Base-by-base conservation (phyloP, 92 coral and sea anemone species). In the Porites lobata region DNA sequence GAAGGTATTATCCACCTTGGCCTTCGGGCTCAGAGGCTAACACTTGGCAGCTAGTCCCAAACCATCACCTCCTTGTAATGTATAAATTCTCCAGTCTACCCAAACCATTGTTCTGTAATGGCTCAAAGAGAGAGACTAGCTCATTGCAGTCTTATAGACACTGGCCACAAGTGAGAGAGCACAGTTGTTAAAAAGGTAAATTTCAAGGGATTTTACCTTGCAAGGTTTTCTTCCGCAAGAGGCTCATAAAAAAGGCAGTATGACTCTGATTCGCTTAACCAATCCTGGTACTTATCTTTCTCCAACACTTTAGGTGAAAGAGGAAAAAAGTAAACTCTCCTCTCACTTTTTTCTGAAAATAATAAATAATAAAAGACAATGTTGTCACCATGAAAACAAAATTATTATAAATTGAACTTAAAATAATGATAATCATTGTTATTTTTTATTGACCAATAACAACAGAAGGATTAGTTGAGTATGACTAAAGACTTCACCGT, bases 281-380 rank as follows among this genome's bases (percentile, higher is more conserved):
- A 72, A 14, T 47, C 71, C 8, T 57, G 69, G 71, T 24, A 3
- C 6, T 65, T 38, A 21, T 59, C 87, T 74, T 62, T 26, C 58
- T 47, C 64, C 17, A 63, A n/a, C n/a, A 4, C 43, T 56, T 9
- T 84, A 14, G 29, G 20, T 47, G 53, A 64, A 43, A 90, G 65
- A 22, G 96, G 96, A 77, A 86, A 65, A 72, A 93, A 93, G 87
- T 50, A 71, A 29, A 90, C 77, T 73, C 81, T 76, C 64, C 85
- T 79, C n/a, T 64, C 53, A 58, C 65, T 80, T 81, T 66, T 89
- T 76, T 92, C 95, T 92, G 83, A 18, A 79, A 85, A 18, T 21
- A 47, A 4, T 21, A 47, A 4, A 68, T 7, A 24, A 11, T 15
- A 64, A 29, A 50, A 64, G 6, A 80, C 1, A 8, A 65, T 12